Evolutionary conservation across 2,113 vertebrate genomes (phyloP).

Genomic region (Pseudolaguvia tuberculata): DNA sequence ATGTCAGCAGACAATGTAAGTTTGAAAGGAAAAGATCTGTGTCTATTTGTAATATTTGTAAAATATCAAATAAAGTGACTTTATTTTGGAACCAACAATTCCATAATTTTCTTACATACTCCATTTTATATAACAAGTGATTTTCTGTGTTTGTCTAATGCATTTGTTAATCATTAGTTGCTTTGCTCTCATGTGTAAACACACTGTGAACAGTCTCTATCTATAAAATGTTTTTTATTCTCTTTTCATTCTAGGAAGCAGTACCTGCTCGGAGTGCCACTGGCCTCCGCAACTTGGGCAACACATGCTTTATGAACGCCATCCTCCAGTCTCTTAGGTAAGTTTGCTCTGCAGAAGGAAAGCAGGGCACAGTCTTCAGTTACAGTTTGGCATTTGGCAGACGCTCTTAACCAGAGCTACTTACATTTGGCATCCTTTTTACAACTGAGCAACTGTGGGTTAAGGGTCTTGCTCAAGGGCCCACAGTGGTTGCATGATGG

Average conservation of each 20-base stretch:
- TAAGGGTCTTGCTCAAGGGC: too few species aligned
- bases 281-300: constrained; percentile 90
- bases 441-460: too few species aligned
- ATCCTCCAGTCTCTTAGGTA: constrained; percentile 98
- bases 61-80: not conserved
- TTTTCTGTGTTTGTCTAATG: not conserved
- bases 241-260: constrained; percentile 71
- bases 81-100: not conserved
- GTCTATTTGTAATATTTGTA: not conserved
- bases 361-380: too few species aligned
- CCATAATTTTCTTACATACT: not conserved
- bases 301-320: constrained; percentile 98
- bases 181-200: constrained; percentile 3
- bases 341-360: constrained; percentile 28
- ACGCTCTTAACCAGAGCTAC: too few species aligned
- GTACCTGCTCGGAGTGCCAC: constrained; percentile 79
- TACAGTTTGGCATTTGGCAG: too few species aligned
- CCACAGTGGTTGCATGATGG: too few species aligned
- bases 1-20: constrained; percentile 88
- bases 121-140: too few species aligned
- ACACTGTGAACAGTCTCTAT: not conserved
- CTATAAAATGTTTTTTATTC: not conserved
- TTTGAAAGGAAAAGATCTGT: not conserved
- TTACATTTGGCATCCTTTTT: too few species aligned
- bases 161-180: constrained; percentile 18